Percentiles rank a stretch among this genome's conserved stretches.
Evolutionary conservation across 1,140 invertebrate genomes (phyloP).

Genomic region (Trichomalopsis sarcophagae): DNA sequence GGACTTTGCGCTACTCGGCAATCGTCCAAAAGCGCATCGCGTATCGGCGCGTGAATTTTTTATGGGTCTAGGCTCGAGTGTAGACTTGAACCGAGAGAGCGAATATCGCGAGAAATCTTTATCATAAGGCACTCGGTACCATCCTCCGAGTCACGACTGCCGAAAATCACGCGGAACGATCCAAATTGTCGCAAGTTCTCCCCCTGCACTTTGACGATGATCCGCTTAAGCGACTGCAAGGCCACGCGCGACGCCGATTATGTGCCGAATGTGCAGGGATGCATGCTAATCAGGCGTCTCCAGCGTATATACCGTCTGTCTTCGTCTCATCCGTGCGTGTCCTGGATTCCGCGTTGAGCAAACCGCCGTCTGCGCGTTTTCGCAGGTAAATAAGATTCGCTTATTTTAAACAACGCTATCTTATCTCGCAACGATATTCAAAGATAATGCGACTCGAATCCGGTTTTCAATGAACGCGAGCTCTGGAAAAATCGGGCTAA

Average conservation of each 20-base stretch:
- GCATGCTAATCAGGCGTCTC: background rate
- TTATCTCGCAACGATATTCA: background rate
- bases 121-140: too few relatives aligned
- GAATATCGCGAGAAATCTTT: too few relatives aligned
- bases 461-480: too few relatives aligned
- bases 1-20: slow-evolving; percentile 18
- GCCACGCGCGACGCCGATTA: background rate
- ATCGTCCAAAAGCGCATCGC: background rate
- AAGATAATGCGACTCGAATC: background rate
- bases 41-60: background rate
- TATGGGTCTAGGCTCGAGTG: background rate
- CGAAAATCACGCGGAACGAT: background rate
- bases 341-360: background rate
- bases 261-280: background rate
- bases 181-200: background rate
- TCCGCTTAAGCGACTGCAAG: background rate
- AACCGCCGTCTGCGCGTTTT: background rate
- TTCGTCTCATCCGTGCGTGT: background rate
- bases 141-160: background rate
- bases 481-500: too few relatives aligned
- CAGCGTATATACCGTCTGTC: background rate
- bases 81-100: background rate
- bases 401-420: background rate
- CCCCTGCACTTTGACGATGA: background rate
- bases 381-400: background rate